These are phyloP conservation scores for Archaeoteleia sp. DNA, from an alignment of 2,888 invertebrate genomes.

Conservation along the genomic window DNA sequence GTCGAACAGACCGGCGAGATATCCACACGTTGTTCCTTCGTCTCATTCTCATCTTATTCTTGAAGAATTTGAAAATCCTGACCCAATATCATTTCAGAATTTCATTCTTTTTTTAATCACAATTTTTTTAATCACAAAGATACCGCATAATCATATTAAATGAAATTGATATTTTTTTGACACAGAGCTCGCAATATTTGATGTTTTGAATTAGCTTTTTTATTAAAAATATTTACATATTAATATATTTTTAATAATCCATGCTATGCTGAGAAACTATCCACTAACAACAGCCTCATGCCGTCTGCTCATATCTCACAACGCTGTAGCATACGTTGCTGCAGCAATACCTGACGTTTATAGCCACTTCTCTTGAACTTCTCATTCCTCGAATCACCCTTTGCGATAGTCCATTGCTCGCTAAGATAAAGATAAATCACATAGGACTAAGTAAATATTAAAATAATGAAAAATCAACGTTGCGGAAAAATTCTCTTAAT, in stretches of 20 bases:
- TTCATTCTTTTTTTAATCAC: too few species aligned
- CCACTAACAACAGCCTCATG: neutral
- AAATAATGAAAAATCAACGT: neutral
- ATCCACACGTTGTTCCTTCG: slow-evolving; percentile 18
- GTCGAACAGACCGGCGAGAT: slow-evolving; percentile 18
- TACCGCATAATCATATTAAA: too few species aligned
- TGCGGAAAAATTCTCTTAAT: neutral
- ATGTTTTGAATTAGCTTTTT: too few species aligned
- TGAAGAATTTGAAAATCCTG: slow-evolving; percentile 1
- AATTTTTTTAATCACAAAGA: too few species aligned
- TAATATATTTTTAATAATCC: slow-evolving; percentile 62
- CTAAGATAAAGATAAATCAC: neutral
- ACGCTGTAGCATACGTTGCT: neutral
- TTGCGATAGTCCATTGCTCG: neutral
- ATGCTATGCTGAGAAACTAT: slow-evolving; percentile 1
- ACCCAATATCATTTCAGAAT: too few species aligned
- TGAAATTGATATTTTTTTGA: too few species aligned
- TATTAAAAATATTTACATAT: too few species aligned
- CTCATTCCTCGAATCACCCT: neutral
- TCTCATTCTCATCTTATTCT: slow-evolving; percentile 14
- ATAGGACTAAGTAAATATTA: too few species aligned
- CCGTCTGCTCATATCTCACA: neutral
- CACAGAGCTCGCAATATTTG: too few species aligned
- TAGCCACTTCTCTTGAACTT: slow-evolving; percentile 3
- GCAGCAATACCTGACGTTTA: neutral